Percentiles rank a stretch among this genome's conserved stretches.
Evolutionary conservation across 2,113 vertebrate species (phyloP).

Genomic region (Leucoraja erinaceus): DNA sequence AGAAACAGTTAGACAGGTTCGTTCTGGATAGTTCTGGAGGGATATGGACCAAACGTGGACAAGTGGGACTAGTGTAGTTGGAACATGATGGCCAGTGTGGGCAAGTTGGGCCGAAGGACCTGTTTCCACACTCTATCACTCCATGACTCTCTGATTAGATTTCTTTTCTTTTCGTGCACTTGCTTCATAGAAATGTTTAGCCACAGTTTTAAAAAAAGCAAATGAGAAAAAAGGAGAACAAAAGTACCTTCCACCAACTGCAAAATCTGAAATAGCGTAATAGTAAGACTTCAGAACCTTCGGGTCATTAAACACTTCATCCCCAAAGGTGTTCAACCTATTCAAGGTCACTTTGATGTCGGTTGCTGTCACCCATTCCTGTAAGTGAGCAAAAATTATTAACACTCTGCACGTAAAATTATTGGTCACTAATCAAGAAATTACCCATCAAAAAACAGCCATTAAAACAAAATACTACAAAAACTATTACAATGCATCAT

Average conservation of each 20-base stretch:
- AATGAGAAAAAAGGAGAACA: background rate
- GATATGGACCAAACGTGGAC: no score
- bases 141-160: background rate
- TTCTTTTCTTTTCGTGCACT: background rate
- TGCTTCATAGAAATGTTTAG: background rate
- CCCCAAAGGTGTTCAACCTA: slow-evolving; percentile 93
- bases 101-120: no score
- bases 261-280: slow-evolving; percentile 96
- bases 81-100: no score
- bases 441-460: background rate
- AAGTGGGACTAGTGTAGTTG: no score
- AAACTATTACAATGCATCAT: background rate
- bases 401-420: background rate
- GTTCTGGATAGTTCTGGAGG: no score
- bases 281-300: slow-evolving; percentile 98
- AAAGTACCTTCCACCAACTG: slow-evolving; percentile 86
- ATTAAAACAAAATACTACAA: background rate
- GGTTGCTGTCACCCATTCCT: slow-evolving; percentile 97
- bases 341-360: slow-evolving; percentile 93
- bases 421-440: background rate
- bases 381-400: slow-evolving; percentile 17
- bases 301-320: slow-evolving; percentile 94
- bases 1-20: no score
- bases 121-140: no score
- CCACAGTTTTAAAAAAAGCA: background rate